phyloP scores from a whole-genome alignment of 2,113 vertebrate genomes.

The Astur gentilis region DNA sequence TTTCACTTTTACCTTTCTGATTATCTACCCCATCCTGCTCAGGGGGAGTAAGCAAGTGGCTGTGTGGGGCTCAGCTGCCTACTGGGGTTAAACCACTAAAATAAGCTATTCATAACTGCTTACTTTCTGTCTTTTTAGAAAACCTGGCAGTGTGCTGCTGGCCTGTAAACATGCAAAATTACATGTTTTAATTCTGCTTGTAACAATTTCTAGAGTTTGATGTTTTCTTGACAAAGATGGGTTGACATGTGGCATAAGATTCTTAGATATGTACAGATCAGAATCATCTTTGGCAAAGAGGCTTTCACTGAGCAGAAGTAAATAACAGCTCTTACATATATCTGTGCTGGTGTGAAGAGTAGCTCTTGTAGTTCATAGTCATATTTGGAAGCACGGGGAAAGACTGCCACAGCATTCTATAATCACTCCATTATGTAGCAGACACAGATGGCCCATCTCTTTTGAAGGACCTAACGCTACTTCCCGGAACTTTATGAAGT shows the following conservation, averaged over 20 bases:
- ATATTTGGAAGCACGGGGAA: background rate
- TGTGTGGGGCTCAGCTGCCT: background rate
- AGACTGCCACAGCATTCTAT: background rate
- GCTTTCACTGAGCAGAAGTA: background rate
- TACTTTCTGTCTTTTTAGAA: background rate
- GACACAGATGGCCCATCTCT: background rate
- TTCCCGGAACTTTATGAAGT: background rate
- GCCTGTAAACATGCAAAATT: background rate
- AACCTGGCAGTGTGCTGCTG: background rate
- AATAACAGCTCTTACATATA: background rate
- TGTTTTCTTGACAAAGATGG: background rate
- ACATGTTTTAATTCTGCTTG: background rate
- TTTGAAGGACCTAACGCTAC: background rate
- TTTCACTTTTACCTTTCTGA: background rate
- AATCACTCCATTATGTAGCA: background rate
- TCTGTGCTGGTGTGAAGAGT: background rate
- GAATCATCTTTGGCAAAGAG: background rate
- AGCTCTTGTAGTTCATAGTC: background rate
- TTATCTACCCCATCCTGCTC: background rate
- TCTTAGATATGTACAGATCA: background rate
- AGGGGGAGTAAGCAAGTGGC: rapidly evolving
- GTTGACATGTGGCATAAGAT: background rate
- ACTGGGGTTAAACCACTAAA: background rate
- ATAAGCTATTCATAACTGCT: background rate
- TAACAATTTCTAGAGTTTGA: background rate